Evolutionary conservation across 2,113 vertebrate species (phyloP), one percentile per base, ranked within the genome.

Genomic region (Ahaetulla prasina): DNA sequence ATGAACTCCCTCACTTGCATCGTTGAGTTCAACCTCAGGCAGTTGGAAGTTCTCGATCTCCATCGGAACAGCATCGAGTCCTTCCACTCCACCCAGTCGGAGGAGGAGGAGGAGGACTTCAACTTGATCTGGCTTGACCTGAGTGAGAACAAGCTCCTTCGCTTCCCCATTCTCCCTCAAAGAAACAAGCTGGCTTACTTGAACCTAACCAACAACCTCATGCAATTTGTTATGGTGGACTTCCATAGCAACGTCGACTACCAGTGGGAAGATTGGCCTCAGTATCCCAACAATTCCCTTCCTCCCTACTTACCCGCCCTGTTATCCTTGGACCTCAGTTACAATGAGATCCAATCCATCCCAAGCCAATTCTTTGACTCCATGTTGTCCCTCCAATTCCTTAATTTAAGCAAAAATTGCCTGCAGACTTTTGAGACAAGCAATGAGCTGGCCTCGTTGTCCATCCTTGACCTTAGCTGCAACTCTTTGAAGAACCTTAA

Each of bases 1-100:
- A 98, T 97, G 94, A 99, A 99, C 94, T 99, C 99, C 1, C 99
- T 99, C 95, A 98, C 98, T 4, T 99, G 99, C 96, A 99, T 99
- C 95, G 98, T 98, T 0, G 98, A 98, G 96, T 99, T 99, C 93
- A 98, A 98, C 91, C 98, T 99, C 23, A 97, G 55, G 39, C 98
- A 98, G 60, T 95, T 99, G 85, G 96, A 94, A 63, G 94, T 97
- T 85, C 97, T 99, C 0, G 99, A 99, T 94, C 98, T 99, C 35
- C 99, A 98, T 96, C 98, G 98, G 92, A 99, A 99, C 95, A 99
- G 99, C 95, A 95, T 99, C 4, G 98, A 98, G 94, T 96, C 96
- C 49, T 99, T 99, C 94, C 98, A 98, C 54, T 98, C 97, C 0
- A 30, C 94, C 0, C 94, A 94, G 0, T 97, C 97, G 0, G 89